phyloP scores from a whole-genome alignment of 2,888 invertebrate genomes.

The Drepana falcataria region DNA sequence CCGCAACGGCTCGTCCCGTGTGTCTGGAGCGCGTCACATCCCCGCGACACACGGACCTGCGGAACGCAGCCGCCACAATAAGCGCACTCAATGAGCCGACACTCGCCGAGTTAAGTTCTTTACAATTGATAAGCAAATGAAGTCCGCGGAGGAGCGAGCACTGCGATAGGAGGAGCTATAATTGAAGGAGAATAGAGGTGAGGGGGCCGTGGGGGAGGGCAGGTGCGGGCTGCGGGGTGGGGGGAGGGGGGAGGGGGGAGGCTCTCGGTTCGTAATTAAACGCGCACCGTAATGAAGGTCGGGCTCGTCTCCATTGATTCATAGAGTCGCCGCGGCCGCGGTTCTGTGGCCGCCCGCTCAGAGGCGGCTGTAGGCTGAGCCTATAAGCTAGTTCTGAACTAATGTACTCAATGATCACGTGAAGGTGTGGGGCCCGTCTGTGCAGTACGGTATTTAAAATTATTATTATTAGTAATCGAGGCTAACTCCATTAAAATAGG shows the following conservation, averaged over 20 bases:
- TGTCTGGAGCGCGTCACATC: too few relatives aligned
- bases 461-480: too few relatives aligned
- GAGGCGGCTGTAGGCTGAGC: background rate
- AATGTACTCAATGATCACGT: too few relatives aligned
- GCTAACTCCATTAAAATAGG: too few relatives aligned
- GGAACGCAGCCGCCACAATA: background rate
- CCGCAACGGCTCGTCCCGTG: slow-evolving; percentile 21
- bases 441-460: too few relatives aligned
- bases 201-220: slow-evolving; percentile 2
- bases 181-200: slow-evolving; percentile 8
- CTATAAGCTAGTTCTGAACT: too few relatives aligned
- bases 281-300: slow-evolving; percentile 47
- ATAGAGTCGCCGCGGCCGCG: slow-evolving; percentile 26
- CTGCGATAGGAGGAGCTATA: slow-evolving; percentile 9
- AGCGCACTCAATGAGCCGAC: background rate
- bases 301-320: slow-evolving; percentile 33
- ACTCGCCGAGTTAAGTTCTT: background rate
- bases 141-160: slow-evolving; percentile 19
- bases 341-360: background rate
- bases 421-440: too few relatives aligned
- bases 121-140: slow-evolving; percentile 21
- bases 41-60: background rate
- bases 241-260: slow-evolving; percentile 6
- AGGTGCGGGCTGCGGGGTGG: background rate
- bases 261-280: slow-evolving; percentile 43